phyloP scores from a whole-genome alignment of 2,888 invertebrate species.

The Neoitamus cyanurus region DNA sequence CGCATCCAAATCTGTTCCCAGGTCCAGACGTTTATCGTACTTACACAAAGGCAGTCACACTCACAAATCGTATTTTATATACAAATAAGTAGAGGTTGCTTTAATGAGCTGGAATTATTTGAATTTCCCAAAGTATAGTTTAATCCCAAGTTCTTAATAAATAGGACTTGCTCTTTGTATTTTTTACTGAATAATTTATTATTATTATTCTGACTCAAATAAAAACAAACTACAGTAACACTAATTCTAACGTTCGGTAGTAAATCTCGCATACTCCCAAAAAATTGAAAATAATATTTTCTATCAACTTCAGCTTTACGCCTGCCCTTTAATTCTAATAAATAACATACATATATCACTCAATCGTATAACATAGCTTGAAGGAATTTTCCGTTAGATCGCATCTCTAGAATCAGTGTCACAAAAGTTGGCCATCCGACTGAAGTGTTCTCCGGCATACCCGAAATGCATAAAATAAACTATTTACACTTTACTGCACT shows the following conservation, averaged over 20 bases:
- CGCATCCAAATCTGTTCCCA: too few species aligned
- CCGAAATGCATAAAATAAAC: conserved; percentile 1
- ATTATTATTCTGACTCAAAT: too few species aligned
- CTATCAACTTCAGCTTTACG: background rate
- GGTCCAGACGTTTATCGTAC: too few species aligned
- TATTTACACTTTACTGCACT: background rate
- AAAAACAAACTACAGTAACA: too few species aligned
- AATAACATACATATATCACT: background rate
- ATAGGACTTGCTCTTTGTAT: too few species aligned
- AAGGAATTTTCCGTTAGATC: background rate
- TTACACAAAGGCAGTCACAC: too few species aligned
- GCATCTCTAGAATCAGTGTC: background rate
- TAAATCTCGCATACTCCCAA: background rate
- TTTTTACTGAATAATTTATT: too few species aligned
- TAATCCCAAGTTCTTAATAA: too few species aligned
- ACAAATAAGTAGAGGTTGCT: too few species aligned
- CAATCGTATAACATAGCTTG: background rate
- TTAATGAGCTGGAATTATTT: too few species aligned
- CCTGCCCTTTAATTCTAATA: background rate
- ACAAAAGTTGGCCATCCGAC: background rate
- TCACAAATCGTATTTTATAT: too few species aligned
- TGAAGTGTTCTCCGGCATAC: background rate
- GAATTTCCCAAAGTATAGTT: too few species aligned
- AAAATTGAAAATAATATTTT: background rate
- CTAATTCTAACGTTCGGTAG: background rate